phyloP scores from a whole-genome alignment of 53 echinoderm and acorn worm species.

The Holothuria scabra region DNA sequence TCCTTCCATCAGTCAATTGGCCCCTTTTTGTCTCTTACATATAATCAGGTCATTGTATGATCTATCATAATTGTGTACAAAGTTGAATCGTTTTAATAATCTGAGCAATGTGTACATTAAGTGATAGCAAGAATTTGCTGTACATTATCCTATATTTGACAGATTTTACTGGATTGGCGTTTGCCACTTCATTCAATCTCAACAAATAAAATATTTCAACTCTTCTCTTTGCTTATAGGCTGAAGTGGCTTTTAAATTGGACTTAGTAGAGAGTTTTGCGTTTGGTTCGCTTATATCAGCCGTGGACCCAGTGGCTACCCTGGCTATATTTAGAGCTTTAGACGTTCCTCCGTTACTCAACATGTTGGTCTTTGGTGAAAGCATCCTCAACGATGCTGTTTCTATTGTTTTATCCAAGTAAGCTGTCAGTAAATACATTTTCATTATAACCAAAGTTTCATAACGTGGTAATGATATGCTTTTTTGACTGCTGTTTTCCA shows the following conservation, averaged over 20 bases:
- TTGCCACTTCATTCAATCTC: too few species aligned
- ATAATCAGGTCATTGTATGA: too few species aligned
- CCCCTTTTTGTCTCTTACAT: too few species aligned
- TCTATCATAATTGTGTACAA: too few species aligned
- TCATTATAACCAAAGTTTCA: neutral
- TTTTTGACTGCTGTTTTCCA: neutral
- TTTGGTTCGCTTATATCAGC: conserved; percentile 96
- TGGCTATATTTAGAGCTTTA: conserved; percentile 93
- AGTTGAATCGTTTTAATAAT: too few species aligned
- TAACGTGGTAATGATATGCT: neutral
- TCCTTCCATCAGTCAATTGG: too few species aligned
- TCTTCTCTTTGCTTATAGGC: conserved; percentile 61
- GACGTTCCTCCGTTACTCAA: conserved; percentile 93
- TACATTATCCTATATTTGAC: too few species aligned
- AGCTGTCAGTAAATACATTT: conserved; percentile 31
- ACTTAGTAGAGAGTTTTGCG: conserved; percentile 93
- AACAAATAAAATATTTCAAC: too few species aligned
- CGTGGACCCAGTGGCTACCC: conserved; percentile 84
- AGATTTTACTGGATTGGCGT: too few species aligned
- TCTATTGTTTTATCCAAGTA: conserved; percentile 95
- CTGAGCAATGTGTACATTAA: too few species aligned
- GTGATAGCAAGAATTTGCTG: too few species aligned
- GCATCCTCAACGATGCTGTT: conserved; percentile 96
- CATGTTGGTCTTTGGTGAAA: conserved; percentile 99
- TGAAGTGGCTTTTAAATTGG: conserved; percentile 78